Conservation (phyloP, 2,113 vertebrate genomes). For the Sigmodon hispidus region DNA sequence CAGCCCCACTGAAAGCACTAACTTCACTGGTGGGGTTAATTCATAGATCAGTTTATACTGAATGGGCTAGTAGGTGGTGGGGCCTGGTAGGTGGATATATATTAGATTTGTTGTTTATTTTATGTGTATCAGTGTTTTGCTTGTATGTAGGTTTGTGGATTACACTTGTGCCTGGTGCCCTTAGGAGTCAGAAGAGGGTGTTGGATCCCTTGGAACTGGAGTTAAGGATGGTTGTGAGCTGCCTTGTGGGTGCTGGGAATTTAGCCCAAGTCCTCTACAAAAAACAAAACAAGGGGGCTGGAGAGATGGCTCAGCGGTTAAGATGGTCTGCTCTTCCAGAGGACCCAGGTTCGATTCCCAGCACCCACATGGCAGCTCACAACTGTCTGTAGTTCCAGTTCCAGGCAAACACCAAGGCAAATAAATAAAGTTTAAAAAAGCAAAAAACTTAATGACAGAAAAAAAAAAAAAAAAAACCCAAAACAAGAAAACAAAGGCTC, state of each 20-base stretch:
- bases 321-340: too few relatives aligned
- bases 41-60: not conserved
- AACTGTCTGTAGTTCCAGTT: too few relatives aligned
- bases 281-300: not conserved
- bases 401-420: too few relatives aligned
- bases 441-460: too few relatives aligned
- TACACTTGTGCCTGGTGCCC: not conserved
- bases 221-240: not conserved
- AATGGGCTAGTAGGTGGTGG: not conserved
- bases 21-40: not conserved
- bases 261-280: not conserved
- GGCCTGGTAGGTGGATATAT: not conserved
- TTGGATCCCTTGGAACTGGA: not conserved
- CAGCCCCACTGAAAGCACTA: not conserved
- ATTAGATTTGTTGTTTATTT: not conserved
- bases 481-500: not conserved
- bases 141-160: not conserved
- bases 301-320: too few relatives aligned
- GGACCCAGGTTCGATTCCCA: too few relatives aligned
- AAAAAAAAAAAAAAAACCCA: too few relatives aligned
- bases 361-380: too few relatives aligned
- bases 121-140: not conserved
- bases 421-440: too few relatives aligned
- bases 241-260: not conserved
- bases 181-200: not conserved